Percentiles rank a stretch among this genome's conserved stretches.
Conservation (phyloP, 2,888 invertebrate species). For the Ochropleura plecta region DNA sequence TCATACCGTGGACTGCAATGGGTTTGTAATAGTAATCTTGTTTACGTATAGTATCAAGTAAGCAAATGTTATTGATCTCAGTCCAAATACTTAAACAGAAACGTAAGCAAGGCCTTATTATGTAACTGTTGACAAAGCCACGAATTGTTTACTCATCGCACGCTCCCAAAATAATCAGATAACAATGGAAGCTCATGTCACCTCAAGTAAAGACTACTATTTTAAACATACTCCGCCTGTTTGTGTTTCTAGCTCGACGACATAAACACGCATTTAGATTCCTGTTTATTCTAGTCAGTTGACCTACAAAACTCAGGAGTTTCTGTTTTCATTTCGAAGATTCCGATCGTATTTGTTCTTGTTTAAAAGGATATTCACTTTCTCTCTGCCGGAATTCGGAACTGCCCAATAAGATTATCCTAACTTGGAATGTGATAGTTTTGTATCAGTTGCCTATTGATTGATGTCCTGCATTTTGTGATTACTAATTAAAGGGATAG, state of each 20-base stretch:
- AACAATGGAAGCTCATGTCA: slow-evolving; percentile 46
- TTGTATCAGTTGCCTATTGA: slow-evolving; percentile 6
- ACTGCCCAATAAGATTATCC: slow-evolving; percentile 16
- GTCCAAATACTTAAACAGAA: slow-evolving; percentile 23
- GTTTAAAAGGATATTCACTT: slow-evolving; percentile 48
- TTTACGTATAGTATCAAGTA: neutral
- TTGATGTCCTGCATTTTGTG: slow-evolving; percentile 7
- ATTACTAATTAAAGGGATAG: neutral
- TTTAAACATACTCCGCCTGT: slow-evolving; percentile 59
- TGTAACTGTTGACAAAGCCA: slow-evolving; percentile 44
- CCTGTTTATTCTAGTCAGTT: slow-evolving; percentile 62
- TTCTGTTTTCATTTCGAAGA: slow-evolving; percentile 59
- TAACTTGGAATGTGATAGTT: slow-evolving; percentile 10
- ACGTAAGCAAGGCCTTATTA: slow-evolving; percentile 39
- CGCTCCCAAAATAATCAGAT: slow-evolving; percentile 45
- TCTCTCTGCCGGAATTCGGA: slow-evolving; percentile 38
- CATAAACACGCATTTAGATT: slow-evolving; percentile 63
- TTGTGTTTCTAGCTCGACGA: slow-evolving; percentile 65
- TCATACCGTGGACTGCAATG: neutral
- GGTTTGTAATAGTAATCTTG: neutral
- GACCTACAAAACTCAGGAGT: slow-evolving; percentile 65
- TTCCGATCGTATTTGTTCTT: slow-evolving; percentile 53
- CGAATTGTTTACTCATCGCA: slow-evolving; percentile 41
- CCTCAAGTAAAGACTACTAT: slow-evolving; percentile 50
- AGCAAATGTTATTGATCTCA: slow-evolving; percentile 9